These are phyloP conservation scores for Neoitamus cyanurus DNA, from an alignment of 2,888 invertebrate species.

Conservation along the genomic window DNA sequence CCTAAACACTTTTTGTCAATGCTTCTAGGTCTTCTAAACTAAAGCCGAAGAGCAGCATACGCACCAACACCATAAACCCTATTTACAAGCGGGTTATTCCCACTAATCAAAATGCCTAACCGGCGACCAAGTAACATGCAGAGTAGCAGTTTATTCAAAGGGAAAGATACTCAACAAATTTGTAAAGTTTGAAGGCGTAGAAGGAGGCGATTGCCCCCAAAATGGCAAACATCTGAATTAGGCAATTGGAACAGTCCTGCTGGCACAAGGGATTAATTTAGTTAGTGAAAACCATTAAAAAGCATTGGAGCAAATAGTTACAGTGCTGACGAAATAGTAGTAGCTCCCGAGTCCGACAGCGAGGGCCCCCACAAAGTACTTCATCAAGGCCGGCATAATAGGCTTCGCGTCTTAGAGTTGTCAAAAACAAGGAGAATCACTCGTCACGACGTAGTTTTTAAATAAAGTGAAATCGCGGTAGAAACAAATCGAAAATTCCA, in stretches of 20 bases:
- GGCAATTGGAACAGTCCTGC: background rate
- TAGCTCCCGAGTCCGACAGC: conserved; percentile 61
- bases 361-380: conserved; percentile 61
- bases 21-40: too few relatives aligned
- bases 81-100: background rate
- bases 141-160: background rate
- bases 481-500: background rate
- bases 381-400: conserved; percentile 55
- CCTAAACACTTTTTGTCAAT: too few relatives aligned
- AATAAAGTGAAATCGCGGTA: background rate
- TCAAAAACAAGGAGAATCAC: background rate
- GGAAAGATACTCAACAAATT: conserved; percentile 32
- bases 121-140: background rate
- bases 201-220: background rate
- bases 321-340: conserved; percentile 61
- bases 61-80: background rate
- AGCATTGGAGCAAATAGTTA: conserved; percentile 57
- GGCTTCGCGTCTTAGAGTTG: background rate
- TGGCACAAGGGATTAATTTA: background rate
- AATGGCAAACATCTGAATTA: background rate
- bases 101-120: background rate
- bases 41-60: too few relatives aligned
- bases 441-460: background rate
- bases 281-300: background rate
- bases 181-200: background rate